Evolutionary conservation across 1,140 invertebrate species (phyloP), one percentile per base, ranked within the genome.

Genomic region (Homarus americanus): DNA sequence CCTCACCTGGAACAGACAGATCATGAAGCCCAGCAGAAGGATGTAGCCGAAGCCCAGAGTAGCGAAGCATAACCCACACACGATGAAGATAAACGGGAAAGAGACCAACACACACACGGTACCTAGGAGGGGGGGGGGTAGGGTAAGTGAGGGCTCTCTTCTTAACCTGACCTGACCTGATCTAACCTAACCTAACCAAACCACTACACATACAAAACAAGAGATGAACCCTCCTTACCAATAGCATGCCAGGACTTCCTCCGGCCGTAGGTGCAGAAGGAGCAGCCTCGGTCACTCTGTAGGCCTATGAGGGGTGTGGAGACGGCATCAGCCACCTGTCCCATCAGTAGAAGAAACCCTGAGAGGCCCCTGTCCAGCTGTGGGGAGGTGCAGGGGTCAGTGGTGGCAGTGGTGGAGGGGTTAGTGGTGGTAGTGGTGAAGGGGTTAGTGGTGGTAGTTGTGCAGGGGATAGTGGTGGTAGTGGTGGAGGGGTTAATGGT

Each of bases 31-130:
- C 32, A 90, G 20, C 3, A 90, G 7, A 44, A 90, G 40, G 10
- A 83, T 49, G 69, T 90, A 90, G 0, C 96, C 96, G 15, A 40
- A 41, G 95, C 96, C 96, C 93, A 96, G 95, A 92, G 72, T 91
- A 92, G 94, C 91, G 91, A 94, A 93, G 94, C 97, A 98, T 44
- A 95, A 95, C 87, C 98, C 94, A 93, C 98, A 99, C 82, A 96
- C 95, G 9, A 96, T 96, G 94, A 99, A 99, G 93, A 99, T 97
- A 93, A 99, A 98, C 0, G 98, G 97, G 94, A 99, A 99, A 75
- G 96, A 96, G 40, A 95, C 93, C 12, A 97, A 87, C 1, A 98
- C 97, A 94, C 97, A 97, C 36, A 97, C 93, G 12, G 97, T 97
- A 88, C 93, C 91, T 79, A 95, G 95, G 41, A 24, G 32, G 36